phyloP scores from a whole-genome alignment of 2,888 invertebrate genomes.

The Liodrosophila aerea region DNA sequence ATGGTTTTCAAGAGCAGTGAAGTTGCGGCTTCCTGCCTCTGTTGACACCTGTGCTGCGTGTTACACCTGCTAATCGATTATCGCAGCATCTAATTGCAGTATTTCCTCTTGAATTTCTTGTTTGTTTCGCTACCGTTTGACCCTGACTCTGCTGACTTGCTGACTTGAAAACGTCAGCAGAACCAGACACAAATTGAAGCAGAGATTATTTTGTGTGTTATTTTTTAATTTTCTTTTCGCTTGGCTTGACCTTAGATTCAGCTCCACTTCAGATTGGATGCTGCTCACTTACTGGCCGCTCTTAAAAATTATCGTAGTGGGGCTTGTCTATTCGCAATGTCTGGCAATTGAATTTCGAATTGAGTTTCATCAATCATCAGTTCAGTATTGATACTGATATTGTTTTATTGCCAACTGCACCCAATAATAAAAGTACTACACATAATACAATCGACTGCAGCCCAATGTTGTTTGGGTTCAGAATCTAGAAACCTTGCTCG shows the following conservation, averaged over 20 bases:
- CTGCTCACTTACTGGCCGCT: slow-evolving; percentile 31
- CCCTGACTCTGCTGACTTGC: slow-evolving; percentile 40
- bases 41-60: slow-evolving; percentile 17
- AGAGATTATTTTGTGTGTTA: slow-evolving; percentile 25
- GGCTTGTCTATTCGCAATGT: slow-evolving; percentile 11
- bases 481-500: slow-evolving; percentile 55
- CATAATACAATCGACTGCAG: slow-evolving; percentile 28
- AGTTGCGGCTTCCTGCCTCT: slow-evolving; percentile 31
- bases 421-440: slow-evolving; percentile 20
- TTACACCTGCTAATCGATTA: slow-evolving; percentile 38
- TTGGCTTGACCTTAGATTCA: slow-evolving; percentile 48
- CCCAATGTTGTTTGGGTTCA: slow-evolving; percentile 25
- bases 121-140: slow-evolving; percentile 44
- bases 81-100: slow-evolving; percentile 20
- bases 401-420: slow-evolving; percentile 36
- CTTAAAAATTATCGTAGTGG: slow-evolving; percentile 13
- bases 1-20: slow-evolving; percentile 6
- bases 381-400: slow-evolving; percentile 2
- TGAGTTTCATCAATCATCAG: slow-evolving; percentile 48
- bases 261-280: slow-evolving; percentile 28
- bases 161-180: slow-evolving; percentile 18
- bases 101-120: slow-evolving; percentile 23
- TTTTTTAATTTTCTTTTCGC: slow-evolving; percentile 31
- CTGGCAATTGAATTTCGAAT: slow-evolving; percentile 32
- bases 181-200: slow-evolving; percentile 31